A percentile compares a stretch with the other conserved stretches of the same genome.
phyloP scores from a whole-genome alignment of 2,888 invertebrate genomes.

The Ceriagrion tenellum region DNA sequence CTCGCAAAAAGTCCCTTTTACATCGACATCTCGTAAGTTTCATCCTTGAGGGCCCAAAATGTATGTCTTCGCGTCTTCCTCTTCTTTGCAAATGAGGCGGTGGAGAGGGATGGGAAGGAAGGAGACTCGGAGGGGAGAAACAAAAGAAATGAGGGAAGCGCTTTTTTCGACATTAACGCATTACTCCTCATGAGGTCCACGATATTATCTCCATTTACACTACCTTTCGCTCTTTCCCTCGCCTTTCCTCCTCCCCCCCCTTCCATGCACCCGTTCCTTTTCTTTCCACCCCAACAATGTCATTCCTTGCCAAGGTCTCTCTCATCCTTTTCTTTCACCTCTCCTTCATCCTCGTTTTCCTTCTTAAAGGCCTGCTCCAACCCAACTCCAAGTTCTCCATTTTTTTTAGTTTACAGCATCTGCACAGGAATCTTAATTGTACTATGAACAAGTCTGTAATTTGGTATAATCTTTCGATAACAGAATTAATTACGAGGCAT shows the following conservation, averaged over 20 bases:
- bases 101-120: not conserved
- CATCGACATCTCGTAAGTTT: not conserved
- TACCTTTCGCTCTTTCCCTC: not conserved
- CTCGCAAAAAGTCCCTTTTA: not conserved
- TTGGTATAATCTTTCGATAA: too few relatives aligned
- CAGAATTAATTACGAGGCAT: too few relatives aligned
- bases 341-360: too few relatives aligned
- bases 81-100: not conserved
- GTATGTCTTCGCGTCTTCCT: not conserved
- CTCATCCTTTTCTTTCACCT: too few relatives aligned
- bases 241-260: not conserved
- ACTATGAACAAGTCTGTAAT: too few relatives aligned
- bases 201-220: not conserved
- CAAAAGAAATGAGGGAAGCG: not conserved
- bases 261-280: not conserved
- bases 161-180: not conserved
- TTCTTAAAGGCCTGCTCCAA: too few relatives aligned
- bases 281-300: not conserved
- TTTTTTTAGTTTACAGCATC: too few relatives aligned
- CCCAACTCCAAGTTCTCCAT: too few relatives aligned
- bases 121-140: not conserved
- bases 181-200: constrained; percentile 33
- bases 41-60: not conserved
- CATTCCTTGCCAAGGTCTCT: not conserved
- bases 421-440: too few relatives aligned